phyloP scores from a whole-genome alignment of 2,113 vertebrate species.

The Oncorhynchus nerka region DNA sequence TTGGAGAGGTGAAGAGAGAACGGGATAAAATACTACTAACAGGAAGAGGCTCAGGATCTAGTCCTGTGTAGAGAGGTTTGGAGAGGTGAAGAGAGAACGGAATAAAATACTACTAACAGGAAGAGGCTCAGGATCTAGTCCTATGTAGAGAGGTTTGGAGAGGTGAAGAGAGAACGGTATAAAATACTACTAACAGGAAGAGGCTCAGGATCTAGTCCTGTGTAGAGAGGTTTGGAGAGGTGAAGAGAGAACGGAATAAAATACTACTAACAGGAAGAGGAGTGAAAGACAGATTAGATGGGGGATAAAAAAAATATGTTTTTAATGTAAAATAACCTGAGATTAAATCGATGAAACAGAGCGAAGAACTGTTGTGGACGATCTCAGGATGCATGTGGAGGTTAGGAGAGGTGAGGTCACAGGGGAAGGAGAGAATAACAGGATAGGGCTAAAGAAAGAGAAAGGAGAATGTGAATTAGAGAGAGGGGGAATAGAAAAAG shows the following conservation, averaged over 20 bases:
- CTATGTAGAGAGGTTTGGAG: too few relatives aligned
- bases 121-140: too few relatives aligned
- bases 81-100: too few relatives aligned
- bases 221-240: too few relatives aligned
- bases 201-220: too few relatives aligned
- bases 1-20: slow-evolving; percentile 30
- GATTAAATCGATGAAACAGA: neutral
- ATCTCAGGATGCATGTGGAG: neutral
- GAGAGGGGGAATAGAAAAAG: neutral
- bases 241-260: too few relatives aligned
- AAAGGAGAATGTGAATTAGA: neutral
- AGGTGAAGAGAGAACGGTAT: too few relatives aligned
- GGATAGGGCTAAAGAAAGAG: slow-evolving; percentile 22
- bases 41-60: too few relatives aligned
- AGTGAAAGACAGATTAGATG: neutral
- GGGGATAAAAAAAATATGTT: neutral
- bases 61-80: too few relatives aligned
- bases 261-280: neutral
- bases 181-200: too few relatives aligned
- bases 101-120: too few relatives aligned
- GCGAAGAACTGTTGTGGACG: neutral
- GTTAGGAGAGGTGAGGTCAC: slow-evolving; percentile 3
- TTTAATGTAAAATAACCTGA: neutral
- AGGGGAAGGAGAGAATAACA: slow-evolving; percentile 21
- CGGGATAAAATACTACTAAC: neutral